These are phyloP conservation scores for Pocillopora meandrina DNA, from an alignment of 92 coral and sea anemone genomes.

Conservation along the genomic window DNA sequence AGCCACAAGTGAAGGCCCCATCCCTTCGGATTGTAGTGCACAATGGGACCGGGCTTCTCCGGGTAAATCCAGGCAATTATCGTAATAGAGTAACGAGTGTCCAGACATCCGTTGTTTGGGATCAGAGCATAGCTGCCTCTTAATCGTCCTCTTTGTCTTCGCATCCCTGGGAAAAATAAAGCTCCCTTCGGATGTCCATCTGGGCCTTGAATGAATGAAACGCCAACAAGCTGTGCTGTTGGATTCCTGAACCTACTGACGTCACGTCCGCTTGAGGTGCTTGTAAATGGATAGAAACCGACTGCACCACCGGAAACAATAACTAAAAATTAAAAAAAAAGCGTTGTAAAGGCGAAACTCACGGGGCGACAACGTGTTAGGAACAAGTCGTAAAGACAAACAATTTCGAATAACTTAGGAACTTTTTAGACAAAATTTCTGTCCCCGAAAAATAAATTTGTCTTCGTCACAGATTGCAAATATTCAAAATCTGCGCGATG, in stretches of 20 bases:
- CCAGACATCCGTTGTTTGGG: conserved; percentile 89
- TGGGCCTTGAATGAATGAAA: conserved; percentile 74
- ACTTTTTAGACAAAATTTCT: too few species aligned
- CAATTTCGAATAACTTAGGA: too few species aligned
- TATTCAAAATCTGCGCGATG: too few species aligned
- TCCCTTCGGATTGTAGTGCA: conserved; percentile 70
- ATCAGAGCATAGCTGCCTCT: conserved; percentile 68
- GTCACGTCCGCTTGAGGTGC: conserved; percentile 56
- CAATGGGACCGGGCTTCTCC: conserved; percentile 77
- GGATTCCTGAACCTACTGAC: conserved; percentile 65
- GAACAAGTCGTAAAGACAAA: too few species aligned
- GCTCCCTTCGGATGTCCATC: conserved; percentile 82
- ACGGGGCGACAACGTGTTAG: background rate
- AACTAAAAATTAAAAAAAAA: background rate
- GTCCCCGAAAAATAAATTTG: too few species aligned
- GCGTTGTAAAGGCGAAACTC: background rate
- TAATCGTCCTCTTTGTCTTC: conserved; percentile 51
- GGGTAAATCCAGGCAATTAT: conserved; percentile 86
- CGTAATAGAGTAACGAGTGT: conserved; percentile 76
- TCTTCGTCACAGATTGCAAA: too few species aligned
- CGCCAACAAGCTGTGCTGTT: conserved; percentile 58
- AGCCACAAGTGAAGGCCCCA: conserved; percentile 85
- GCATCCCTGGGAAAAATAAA: conserved; percentile 63
- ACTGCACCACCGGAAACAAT: conserved; percentile 52
- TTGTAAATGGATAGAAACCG: conserved; percentile 77